Conservation (phyloP, 2,888 invertebrate species). For the Cephus pulcher region DNA sequence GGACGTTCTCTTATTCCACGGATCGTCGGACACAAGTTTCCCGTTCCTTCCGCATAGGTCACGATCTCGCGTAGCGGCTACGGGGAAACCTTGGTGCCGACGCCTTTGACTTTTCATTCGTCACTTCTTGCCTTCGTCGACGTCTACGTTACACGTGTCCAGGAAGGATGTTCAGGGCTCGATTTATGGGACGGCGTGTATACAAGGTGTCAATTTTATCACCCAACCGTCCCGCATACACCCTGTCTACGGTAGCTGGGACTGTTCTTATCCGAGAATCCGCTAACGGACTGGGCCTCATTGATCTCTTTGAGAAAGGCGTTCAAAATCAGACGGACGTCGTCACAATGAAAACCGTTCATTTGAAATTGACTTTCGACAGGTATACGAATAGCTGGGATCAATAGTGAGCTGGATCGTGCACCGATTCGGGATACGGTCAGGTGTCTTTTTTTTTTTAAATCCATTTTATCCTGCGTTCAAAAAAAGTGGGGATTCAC, state of each 20-base stretch:
- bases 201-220: neutral
- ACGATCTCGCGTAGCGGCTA: neutral
- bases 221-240: neutral
- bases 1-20: neutral
- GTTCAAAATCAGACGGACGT: neutral
- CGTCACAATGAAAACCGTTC: conserved; percentile 5
- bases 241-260: neutral
- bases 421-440: neutral
- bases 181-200: neutral
- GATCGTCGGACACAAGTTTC: neutral
- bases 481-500: neutral
- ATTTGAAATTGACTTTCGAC: neutral
- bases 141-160: neutral
- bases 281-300: neutral
- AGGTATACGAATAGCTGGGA: neutral
- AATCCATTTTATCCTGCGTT: neutral
- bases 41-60: neutral
- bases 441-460: neutral
- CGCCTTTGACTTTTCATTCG: neutral
- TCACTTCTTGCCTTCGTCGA: neutral
- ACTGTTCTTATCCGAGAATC: neutral
- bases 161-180: neutral
- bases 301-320: neutral
- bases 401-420: neutral
- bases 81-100: neutral